Evolutionary conservation across 2,797 vertebrate species (phyloP).

Genomic region (Staurois parvus): DNA sequence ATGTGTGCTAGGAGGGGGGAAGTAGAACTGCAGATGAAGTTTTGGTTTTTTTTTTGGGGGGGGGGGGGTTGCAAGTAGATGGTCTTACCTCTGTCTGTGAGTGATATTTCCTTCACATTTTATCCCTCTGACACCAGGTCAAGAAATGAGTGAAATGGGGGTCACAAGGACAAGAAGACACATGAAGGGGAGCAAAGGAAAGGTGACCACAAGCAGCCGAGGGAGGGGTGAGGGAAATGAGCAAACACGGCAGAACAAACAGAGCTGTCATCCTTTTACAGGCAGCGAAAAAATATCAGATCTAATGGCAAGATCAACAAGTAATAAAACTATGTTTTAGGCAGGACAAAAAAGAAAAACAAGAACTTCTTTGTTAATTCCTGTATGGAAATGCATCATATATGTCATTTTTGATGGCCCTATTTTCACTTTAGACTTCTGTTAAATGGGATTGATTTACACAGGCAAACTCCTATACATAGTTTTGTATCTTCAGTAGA

Average conservation of each 20-base stretch:
- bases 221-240: not conserved
- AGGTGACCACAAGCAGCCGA: no score
- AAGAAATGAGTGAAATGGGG: no score
- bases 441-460: not conserved
- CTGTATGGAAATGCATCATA: not conserved
- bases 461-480: slow-evolving; percentile 2
- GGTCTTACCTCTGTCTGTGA: no score
- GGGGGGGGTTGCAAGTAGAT: no score
- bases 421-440: not conserved
- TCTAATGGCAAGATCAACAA: not conserved
- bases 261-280: not conserved
- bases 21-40: no score
- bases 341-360: no score
- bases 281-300: not conserved
- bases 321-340: not conserved
- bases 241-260: not conserved
- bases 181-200: no score
- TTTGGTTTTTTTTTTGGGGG: no score
- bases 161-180: no score
- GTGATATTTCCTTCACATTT: no score
- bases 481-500: slow-evolving; percentile 13
- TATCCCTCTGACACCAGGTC: no score
- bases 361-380: not conserved
- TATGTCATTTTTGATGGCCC: not conserved
- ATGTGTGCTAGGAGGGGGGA: no score